A percentile compares a stretch with the other conserved stretches of the same genome.
phyloP scores from a whole-genome alignment of 2,888 invertebrate genomes.

The Fissipunctia ypsillon region DNA sequence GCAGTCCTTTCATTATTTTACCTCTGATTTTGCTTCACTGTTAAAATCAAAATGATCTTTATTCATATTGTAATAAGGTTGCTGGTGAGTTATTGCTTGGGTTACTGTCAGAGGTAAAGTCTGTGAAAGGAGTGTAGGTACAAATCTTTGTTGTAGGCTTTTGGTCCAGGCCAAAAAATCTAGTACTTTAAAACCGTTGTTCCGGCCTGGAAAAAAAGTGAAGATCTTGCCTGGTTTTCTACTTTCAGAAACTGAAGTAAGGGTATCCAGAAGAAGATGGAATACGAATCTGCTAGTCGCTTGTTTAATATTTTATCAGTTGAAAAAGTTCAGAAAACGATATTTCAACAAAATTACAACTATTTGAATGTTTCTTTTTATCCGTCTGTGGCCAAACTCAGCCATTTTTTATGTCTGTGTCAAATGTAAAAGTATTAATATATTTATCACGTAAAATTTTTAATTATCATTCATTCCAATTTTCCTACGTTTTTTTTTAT shows the following conservation, averaged over 20 bases:
- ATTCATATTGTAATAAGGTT: background rate
- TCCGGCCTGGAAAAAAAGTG: background rate
- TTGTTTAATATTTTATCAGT: conserved; percentile 8
- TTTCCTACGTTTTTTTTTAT: conserved; percentile 37
- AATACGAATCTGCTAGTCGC: conserved; percentile 33
- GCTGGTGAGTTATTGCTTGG: too few relatives aligned
- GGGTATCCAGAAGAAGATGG: background rate
- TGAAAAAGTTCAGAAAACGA: background rate
- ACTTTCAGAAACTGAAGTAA: background rate
- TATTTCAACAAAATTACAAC: conserved; percentile 1
- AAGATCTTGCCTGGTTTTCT: background rate
- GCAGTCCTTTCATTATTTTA: background rate
- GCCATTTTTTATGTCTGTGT: conserved; percentile 56
- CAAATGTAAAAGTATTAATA: conserved; percentile 70
- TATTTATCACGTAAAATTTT: conserved; percentile 48
- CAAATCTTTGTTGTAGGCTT: background rate
- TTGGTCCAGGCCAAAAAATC: background rate
- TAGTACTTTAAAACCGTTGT: background rate
- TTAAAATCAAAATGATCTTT: background rate
- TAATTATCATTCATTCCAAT: conserved; percentile 63
- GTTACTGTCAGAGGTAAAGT: too few relatives aligned
- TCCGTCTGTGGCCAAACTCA: conserved; percentile 49
- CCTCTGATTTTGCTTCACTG: background rate
- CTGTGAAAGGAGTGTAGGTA: background rate
- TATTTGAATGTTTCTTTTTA: background rate